phyloP scores from a whole-genome alignment of 2,888 invertebrate genomes.

The Megalurothrips usitatus region DNA sequence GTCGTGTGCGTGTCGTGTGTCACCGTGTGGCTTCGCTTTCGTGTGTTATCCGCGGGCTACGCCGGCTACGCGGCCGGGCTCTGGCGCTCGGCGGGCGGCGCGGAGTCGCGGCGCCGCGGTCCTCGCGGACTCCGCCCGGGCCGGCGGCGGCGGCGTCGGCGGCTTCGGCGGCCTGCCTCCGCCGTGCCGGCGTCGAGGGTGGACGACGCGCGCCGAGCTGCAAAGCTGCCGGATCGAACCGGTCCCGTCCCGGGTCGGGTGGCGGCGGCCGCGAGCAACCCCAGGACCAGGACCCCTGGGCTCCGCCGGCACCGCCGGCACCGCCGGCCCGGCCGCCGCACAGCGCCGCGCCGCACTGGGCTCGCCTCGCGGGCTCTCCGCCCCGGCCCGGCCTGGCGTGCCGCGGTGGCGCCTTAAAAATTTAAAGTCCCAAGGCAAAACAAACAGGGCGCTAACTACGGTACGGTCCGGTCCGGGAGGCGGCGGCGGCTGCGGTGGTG shows the following conservation, averaged over 20 bases:
- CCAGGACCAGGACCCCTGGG: no score
- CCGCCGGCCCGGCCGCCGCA: no score
- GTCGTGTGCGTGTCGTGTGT: neutral
- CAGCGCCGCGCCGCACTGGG: no score
- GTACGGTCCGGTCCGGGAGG: neutral
- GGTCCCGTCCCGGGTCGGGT: no score
- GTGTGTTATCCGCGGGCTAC: neutral
- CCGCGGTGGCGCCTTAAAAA: constrained; percentile 16
- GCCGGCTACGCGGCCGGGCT: no score
- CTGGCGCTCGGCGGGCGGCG: neutral
- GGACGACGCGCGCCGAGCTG: no score
- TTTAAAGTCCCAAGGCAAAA: constrained; percentile 10
- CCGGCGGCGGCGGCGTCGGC: neutral
- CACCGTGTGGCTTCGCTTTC: neutral
- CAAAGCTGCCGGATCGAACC: no score
- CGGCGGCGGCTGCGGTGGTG: neutral
- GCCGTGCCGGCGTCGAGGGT: no score
- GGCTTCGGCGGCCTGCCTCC: no score
- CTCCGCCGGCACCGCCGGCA: no score
- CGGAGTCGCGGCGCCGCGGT: neutral
- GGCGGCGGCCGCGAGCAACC: no score
- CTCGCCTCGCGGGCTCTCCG: neutral
- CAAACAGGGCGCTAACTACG: constrained; percentile 16
- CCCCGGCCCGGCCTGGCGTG: neutral
- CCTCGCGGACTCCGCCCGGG: neutral